phyloP scores from a whole-genome alignment of 2,797 vertebrate species.

The Trematomus bernacchii region DNA sequence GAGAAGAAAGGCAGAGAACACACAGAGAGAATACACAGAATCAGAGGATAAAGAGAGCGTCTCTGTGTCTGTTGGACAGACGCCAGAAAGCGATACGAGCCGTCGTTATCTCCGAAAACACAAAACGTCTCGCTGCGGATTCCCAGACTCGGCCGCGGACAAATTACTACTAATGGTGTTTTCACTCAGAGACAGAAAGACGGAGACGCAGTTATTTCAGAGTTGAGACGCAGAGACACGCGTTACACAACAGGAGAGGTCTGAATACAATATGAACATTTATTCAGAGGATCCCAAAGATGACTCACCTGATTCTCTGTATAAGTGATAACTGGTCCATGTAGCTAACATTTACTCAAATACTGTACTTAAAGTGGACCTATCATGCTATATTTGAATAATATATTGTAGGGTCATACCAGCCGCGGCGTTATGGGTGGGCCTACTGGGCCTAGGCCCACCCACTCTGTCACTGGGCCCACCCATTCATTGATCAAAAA shows the following conservation, averaged over 20 bases:
- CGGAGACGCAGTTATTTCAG: neutral
- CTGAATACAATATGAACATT: no score
- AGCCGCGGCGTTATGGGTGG: no score
- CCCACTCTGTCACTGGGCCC: no score
- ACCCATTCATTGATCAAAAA: no score
- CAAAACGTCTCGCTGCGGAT: slow-evolving; percentile 9
- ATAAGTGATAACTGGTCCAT: no score
- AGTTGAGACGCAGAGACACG: neutral
- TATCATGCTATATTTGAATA: no score
- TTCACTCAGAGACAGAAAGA: neutral
- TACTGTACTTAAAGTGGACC: no score
- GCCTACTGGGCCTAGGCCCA: no score
- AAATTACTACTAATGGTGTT: slow-evolving; percentile 27
- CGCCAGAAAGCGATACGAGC: slow-evolving; percentile 9
- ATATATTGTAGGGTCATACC: no score
- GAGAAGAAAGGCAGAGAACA: neutral
- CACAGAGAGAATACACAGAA: neutral
- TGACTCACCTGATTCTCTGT: no score
- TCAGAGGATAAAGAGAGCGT: neutral
- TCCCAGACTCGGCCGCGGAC: neutral
- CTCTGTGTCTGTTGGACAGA: neutral
- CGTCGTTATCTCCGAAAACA: slow-evolving; percentile 31
- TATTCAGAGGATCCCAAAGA: no score
- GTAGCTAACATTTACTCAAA: no score
- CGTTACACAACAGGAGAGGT: neutral